phyloP scores from a whole-genome alignment of 2,113 vertebrate species.

The Salvelinus fontinalis region DNA sequence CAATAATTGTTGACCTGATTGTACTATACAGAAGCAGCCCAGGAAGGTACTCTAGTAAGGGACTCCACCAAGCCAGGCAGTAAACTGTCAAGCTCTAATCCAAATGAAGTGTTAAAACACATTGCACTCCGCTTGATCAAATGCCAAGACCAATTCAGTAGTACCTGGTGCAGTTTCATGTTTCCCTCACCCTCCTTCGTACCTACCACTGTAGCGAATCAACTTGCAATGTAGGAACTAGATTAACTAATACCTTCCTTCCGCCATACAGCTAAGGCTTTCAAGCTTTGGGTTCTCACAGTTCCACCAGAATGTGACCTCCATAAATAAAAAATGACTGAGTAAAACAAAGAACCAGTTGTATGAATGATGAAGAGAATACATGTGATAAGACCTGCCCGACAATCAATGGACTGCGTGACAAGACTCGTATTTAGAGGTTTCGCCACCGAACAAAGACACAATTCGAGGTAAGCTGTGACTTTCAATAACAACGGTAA shows the following conservation, averaged over 20 bases:
- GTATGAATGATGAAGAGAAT: constrained; percentile 68
- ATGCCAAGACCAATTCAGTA: background rate
- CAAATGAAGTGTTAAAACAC: constrained; percentile 8
- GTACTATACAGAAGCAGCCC: background rate
- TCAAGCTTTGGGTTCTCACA: background rate
- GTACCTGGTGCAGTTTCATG: background rate
- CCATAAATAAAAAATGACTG: constrained; percentile 59
- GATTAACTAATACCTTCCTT: too few relatives aligned
- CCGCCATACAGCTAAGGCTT: too few relatives aligned
- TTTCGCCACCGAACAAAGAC: background rate
- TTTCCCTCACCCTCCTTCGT: background rate
- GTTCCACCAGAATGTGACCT: constrained; percentile 38
- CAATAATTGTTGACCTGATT: too few relatives aligned
- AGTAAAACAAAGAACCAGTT: constrained; percentile 53
- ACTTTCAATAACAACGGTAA: background rate
- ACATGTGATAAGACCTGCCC: constrained; percentile 51
- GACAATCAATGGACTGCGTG: constrained; percentile 22
- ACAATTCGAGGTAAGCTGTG: background rate
- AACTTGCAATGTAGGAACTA: too few relatives aligned
- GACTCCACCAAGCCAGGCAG: background rate
- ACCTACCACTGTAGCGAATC: background rate
- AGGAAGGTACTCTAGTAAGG: background rate
- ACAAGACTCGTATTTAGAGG: background rate
- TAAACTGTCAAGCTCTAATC: constrained; percentile 1
- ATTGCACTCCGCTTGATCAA: constrained; percentile 1